Conservation (phyloP, 2,113 vertebrate species). For the Macquaria australasica region DNA sequence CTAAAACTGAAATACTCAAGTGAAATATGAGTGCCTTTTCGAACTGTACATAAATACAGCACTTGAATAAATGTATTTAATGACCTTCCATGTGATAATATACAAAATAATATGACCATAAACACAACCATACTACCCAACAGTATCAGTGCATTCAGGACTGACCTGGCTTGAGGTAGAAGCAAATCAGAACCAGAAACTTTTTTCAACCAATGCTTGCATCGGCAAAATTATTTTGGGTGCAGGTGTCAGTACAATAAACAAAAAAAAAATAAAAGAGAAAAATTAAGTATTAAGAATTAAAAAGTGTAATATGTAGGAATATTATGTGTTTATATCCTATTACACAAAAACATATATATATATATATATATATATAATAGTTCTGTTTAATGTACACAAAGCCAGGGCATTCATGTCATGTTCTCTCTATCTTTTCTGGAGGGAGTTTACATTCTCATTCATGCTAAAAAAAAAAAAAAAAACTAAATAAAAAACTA, state of each 20-base stretch:
- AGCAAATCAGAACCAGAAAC: neutral
- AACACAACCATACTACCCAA: neutral
- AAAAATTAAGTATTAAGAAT: neutral
- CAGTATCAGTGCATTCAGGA: neutral
- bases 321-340: neutral
- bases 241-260: neutral
- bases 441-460: neutral
- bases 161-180: neutral
- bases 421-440: neutral
- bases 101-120: neutral
- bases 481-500: too few relatives aligned
- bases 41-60: neutral
- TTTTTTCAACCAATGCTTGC: neutral
- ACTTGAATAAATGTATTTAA: neutral
- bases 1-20: neutral
- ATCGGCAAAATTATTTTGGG: too few relatives aligned
- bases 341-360: neutral
- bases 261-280: too few relatives aligned
- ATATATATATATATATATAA: too few relatives aligned
- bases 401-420: neutral
- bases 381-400: neutral
- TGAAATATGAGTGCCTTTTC: too few relatives aligned
- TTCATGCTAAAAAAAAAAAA: too few relatives aligned
- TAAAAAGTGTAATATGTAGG: neutral
- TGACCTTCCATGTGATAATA: neutral